Evolutionary conservation across 2,888 invertebrate species (phyloP).

Genomic region (Nomada ferruginata): DNA sequence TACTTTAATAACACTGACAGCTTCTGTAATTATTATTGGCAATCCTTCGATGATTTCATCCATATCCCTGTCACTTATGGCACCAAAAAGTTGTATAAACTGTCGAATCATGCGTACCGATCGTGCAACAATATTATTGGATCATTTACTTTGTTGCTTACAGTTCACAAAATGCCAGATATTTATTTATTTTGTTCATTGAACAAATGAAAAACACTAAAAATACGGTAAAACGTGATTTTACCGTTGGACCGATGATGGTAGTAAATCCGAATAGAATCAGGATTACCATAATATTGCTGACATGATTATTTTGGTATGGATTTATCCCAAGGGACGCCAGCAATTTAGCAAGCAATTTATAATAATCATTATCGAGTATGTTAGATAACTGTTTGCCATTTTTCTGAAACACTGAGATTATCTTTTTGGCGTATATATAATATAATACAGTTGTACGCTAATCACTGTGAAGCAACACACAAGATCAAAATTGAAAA

Average conservation of each 20-base stretch:
- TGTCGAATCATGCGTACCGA: neutral
- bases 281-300: neutral
- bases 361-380: neutral
- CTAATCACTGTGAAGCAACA: too few species aligned
- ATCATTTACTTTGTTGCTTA: neutral
- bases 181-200: too few species aligned
- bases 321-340: neutral
- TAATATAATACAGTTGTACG: neutral
- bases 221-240: too few species aligned
- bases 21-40: neutral
- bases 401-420: neutral
- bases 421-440: neutral
- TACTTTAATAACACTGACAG: neutral
- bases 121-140: neutral
- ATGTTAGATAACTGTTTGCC: neutral
- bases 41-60: neutral
- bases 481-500: too few species aligned
- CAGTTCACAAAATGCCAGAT: too few species aligned
- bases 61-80: neutral
- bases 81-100: neutral
- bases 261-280: too few species aligned
- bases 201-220: too few species aligned
- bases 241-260: neutral
- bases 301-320: neutral
- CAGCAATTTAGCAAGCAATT: neutral